Conservation (phyloP, 2,797 vertebrate genomes). For the Diplodus puntazzo region DNA sequence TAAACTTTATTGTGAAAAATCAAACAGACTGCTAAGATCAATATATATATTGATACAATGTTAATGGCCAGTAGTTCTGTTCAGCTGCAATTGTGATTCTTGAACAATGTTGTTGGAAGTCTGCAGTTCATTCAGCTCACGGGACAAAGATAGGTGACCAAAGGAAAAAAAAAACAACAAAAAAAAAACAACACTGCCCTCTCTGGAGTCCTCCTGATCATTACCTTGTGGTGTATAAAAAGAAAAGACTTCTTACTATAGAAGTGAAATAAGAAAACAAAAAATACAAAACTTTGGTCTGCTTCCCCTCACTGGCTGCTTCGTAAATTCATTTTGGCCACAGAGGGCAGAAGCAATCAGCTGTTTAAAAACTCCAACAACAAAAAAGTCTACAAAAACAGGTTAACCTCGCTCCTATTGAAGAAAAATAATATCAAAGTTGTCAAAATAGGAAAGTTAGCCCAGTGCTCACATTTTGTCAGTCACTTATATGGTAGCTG, state of each 20-base stretch:
- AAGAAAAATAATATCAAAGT: slow-evolving; percentile 73
- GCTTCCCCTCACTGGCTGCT: slow-evolving; percentile 83
- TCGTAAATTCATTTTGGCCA: slow-evolving; percentile 73
- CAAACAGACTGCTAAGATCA: slow-evolving; percentile 89
- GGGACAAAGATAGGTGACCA: slow-evolving; percentile 64
- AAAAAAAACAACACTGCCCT: slow-evolving; percentile 36
- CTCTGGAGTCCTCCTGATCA: slow-evolving; percentile 70
- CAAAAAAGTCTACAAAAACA: slow-evolving; percentile 78
- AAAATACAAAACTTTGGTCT: slow-evolving; percentile 92
- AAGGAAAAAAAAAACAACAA: slow-evolving; percentile 57
- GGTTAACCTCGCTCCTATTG: slow-evolving; percentile 78
- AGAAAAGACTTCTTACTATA: slow-evolving; percentile 73
- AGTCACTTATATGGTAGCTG: slow-evolving; percentile 80
- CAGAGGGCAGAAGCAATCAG: slow-evolving; percentile 73
- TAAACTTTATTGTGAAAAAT: slow-evolving; percentile 90
- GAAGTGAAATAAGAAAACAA: slow-evolving; percentile 81
- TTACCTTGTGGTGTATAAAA: slow-evolving; percentile 69
- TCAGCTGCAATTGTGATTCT: slow-evolving; percentile 84
- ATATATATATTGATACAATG: slow-evolving; percentile 87
- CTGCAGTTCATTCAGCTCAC: slow-evolving; percentile 69
- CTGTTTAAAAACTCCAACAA: slow-evolving; percentile 72
- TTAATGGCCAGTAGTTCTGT: slow-evolving; percentile 88
- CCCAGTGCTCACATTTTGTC: slow-evolving; percentile 83
- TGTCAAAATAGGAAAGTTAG: slow-evolving; percentile 79
- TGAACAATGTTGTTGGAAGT: slow-evolving; percentile 75